These are phyloP conservation scores for Tupaia chinensis DNA, from an alignment of 2,113 vertebrate species.

Conservation along the genomic window DNA sequence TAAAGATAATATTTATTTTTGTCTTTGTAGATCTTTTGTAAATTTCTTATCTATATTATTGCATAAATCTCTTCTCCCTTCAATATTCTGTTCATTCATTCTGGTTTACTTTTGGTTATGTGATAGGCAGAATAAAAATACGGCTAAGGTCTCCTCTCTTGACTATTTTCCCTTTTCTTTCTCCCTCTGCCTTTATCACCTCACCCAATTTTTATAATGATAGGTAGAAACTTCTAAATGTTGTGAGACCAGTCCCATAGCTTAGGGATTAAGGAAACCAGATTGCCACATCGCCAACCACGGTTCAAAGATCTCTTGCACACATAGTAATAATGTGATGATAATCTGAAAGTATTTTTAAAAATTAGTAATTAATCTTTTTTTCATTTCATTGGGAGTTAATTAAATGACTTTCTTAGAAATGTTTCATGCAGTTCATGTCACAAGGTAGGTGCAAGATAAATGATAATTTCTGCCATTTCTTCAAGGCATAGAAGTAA, in stretches of 20 bases:
- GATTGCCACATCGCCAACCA: too few relatives aligned
- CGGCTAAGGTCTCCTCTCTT: not conserved
- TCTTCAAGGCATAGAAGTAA: not conserved
- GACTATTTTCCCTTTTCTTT: not conserved
- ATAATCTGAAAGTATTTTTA: not conserved
- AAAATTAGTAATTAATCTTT: not conserved
- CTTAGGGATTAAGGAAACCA: too few relatives aligned
- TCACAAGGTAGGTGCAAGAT: not conserved
- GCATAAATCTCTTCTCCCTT: not conserved
- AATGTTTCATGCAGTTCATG: not conserved
- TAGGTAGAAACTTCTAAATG: too few relatives aligned
- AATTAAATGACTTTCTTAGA: not conserved
- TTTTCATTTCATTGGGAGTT: not conserved
- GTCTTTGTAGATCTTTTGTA: not conserved
- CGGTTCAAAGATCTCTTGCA: too few relatives aligned
- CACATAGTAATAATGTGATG: not conserved
- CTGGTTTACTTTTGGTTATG: not conserved
- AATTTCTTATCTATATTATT: not conserved
- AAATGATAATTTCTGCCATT: not conserved
- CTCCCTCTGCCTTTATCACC: not conserved
- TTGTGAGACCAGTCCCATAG: too few relatives aligned
- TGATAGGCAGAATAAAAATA: not conserved
- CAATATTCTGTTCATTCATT: not conserved
- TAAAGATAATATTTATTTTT: not conserved
- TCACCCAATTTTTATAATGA: not conserved